phyloP scores from a whole-genome alignment of 2,888 invertebrate genomes.

The Ischnus inquisitorius region DNA sequence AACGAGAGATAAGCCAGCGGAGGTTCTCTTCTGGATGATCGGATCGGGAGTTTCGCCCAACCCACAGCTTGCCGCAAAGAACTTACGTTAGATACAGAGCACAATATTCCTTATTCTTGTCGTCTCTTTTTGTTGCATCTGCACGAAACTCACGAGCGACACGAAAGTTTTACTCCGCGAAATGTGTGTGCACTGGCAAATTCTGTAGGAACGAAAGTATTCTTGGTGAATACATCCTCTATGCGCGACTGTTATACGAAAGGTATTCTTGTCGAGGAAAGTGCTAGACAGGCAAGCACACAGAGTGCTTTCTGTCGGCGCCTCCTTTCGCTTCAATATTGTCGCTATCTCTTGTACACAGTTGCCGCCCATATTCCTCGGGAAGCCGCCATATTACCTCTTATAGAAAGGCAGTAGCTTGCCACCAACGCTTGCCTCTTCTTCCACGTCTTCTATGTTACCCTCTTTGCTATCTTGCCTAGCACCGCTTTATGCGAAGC shows the following conservation, averaged over 20 bases:
- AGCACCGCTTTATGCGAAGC: conserved; percentile 75
- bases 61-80: conserved; percentile 34
- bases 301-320: conserved; percentile 53
- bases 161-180: conserved; percentile 42
- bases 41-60: conserved; percentile 44
- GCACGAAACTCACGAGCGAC: background rate
- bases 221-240: conserved; percentile 44
- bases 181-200: conserved; percentile 52
- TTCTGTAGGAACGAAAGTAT: conserved; percentile 10
- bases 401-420: conserved; percentile 70
- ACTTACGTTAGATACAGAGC: conserved; percentile 59
- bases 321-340: conserved; percentile 79
- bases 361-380: conserved; percentile 82
- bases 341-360: conserved; percentile 84
- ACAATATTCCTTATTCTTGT: conserved; percentile 61
- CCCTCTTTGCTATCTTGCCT: conserved; percentile 65
- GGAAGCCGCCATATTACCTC: conserved; percentile 82
- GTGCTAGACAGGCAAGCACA: conserved; percentile 34
- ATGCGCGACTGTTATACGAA: conserved; percentile 53
- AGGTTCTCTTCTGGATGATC: conserved; percentile 62
- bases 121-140: conserved; percentile 46
- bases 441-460: conserved; percentile 36
- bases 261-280: conserved; percentile 35
- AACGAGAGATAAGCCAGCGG: conserved; percentile 53
- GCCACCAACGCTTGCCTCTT: conserved; percentile 1